These are phyloP conservation scores for Trachelus tabidus DNA, from an alignment of 2,888 invertebrate species.

Conservation along the genomic window DNA sequence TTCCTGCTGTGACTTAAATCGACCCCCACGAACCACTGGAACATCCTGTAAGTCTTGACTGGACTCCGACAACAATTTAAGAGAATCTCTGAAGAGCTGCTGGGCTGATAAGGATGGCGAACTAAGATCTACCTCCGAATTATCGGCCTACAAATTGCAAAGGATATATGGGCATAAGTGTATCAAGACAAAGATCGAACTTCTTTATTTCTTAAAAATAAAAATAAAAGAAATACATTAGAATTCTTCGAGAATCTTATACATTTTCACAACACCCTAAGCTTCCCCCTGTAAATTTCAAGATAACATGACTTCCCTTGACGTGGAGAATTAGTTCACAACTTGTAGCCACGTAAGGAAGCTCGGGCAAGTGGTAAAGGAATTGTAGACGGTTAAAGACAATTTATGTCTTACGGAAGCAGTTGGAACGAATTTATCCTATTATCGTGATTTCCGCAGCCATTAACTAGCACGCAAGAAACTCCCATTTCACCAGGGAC, in stretches of 20 bases:
- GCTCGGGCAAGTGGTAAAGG: not conserved
- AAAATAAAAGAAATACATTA: not conserved
- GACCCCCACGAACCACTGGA: not conserved
- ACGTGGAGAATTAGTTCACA: not conserved
- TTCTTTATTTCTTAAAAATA: not conserved
- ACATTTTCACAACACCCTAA: not conserved
- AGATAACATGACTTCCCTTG: not conserved
- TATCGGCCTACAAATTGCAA: not conserved
- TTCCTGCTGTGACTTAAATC: slow-evolving; percentile 9
- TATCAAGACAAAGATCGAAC: not conserved
- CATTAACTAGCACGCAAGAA: not conserved
- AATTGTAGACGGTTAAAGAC: not conserved
- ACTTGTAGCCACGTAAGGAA: not conserved
- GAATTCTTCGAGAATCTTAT: not conserved
- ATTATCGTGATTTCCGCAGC: not conserved
- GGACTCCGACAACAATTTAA: not conserved
- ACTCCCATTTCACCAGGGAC: not conserved
- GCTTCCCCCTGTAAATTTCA: not conserved
- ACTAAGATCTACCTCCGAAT: not conserved
- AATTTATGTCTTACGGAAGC: not conserved
- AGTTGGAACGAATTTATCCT: not conserved
- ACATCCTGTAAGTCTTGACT: not conserved
- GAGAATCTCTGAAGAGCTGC: not conserved
- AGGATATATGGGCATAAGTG: not conserved
- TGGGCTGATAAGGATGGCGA: not conserved